phyloP scores from a whole-genome alignment of 2,888 invertebrate species.

The Syritta pipiens region DNA sequence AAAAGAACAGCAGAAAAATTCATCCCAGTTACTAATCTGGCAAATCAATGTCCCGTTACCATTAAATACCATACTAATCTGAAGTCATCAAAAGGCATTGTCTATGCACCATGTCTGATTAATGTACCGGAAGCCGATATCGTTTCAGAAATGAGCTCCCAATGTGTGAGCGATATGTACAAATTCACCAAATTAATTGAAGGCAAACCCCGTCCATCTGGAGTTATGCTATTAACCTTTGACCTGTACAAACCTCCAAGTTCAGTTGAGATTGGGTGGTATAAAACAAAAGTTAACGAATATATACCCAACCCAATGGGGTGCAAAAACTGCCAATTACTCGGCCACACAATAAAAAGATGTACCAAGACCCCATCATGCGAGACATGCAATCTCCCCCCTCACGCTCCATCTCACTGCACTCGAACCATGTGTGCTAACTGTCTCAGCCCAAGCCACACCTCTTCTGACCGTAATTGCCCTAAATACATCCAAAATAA shows the following conservation, averaged over 20 bases:
- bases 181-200: slow-evolving; percentile 9
- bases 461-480: background rate
- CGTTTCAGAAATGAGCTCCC: slow-evolving; percentile 6
- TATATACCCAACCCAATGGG: background rate
- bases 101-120: slow-evolving; percentile 12
- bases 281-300: background rate
- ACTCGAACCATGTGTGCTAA: background rate
- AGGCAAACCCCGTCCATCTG: background rate
- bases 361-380: background rate
- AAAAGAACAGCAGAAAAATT: no score
- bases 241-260: background rate
- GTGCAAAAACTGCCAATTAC: background rate
- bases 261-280: background rate
- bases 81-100: slow-evolving; percentile 1
- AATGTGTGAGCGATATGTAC: slow-evolving; percentile 12
- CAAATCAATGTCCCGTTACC: no score
- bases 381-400: background rate
- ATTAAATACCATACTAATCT: background rate
- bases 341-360: background rate
- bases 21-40: no score
- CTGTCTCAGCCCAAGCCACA: no score
- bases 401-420: background rate
- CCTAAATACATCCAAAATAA: background rate
- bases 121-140: slow-evolving; percentile 23
- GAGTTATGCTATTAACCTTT: background rate